Evolutionary conservation across 2,888 invertebrate genomes (phyloP).

Genomic region (Tanytarsus gracilentus): DNA sequence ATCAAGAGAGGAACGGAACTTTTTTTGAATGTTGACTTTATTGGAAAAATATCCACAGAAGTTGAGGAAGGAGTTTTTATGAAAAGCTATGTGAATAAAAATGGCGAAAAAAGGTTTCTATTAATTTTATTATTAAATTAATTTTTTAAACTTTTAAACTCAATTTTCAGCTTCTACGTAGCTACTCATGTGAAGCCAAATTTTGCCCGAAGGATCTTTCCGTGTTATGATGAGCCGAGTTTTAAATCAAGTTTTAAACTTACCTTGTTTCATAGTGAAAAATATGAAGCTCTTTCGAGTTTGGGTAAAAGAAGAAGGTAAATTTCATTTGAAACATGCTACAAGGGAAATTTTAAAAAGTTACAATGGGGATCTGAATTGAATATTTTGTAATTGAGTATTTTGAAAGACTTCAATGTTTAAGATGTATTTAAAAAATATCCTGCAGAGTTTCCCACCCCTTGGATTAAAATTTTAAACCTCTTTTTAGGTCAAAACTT

Average conservation of each 20-base stretch:
- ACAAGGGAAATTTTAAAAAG: background rate
- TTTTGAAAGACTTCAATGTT: too few species aligned
- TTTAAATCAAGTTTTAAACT: conserved; percentile 11
- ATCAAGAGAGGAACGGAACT: background rate
- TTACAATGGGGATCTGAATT: too few species aligned
- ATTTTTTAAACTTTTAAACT: background rate
- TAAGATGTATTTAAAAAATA: too few species aligned
- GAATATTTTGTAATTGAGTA: too few species aligned
- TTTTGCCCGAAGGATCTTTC: conserved; percentile 5
- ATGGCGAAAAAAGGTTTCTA: background rate
- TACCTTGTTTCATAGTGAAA: background rate
- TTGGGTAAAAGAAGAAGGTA: background rate
- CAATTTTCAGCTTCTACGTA: conserved; percentile 1
- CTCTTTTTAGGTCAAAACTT: too few species aligned
- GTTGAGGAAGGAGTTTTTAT: background rate
- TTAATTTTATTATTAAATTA: background rate
- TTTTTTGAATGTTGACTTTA: background rate
- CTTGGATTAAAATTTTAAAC: too few species aligned
- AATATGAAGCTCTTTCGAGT: background rate
- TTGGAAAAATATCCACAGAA: background rate
- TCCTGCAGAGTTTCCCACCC: too few species aligned
- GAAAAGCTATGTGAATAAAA: background rate
- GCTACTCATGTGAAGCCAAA: conserved; percentile 22
- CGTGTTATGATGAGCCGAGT: conserved; percentile 15
- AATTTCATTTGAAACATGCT: background rate